These are phyloP conservation scores for Empidonax alnorum DNA, from an alignment of 2,113 vertebrate genomes.

Conservation along the genomic window DNA sequence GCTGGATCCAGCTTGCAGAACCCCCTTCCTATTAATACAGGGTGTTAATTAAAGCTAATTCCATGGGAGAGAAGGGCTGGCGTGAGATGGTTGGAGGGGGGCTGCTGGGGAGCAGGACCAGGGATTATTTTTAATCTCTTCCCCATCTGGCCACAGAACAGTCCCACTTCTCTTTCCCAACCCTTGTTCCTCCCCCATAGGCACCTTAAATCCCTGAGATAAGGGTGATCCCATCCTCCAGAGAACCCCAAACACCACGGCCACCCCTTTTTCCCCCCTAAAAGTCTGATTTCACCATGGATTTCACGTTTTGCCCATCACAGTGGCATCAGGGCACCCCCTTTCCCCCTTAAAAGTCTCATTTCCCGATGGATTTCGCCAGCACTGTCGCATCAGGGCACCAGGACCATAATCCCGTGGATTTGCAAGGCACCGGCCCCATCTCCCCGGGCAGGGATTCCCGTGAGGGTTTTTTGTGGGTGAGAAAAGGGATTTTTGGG, in stretches of 20 bases:
- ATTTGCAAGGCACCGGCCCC: background rate
- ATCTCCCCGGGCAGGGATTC: background rate
- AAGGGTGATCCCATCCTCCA: background rate
- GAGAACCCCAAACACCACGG: background rate
- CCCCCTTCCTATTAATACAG: background rate
- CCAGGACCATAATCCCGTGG: accelerated
- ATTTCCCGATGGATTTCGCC: accelerated
- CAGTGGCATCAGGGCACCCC: background rate
- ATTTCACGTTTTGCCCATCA: background rate
- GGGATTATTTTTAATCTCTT: background rate
- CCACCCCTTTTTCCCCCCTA: accelerated
- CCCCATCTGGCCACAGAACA: background rate
- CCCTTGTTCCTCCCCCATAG: background rate
- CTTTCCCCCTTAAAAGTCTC: accelerated
- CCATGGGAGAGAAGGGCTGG: background rate
- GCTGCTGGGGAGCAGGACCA: background rate
- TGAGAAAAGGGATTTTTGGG: background rate
- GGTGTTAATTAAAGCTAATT: background rate
- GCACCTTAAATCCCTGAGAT: background rate
- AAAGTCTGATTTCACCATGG: background rate
- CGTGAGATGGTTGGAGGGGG: background rate
- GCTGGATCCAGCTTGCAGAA: accelerated
- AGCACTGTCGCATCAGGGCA: background rate
- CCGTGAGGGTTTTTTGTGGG: background rate
- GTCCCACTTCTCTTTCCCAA: background rate